Evolutionary conservation across 35 echinoderm and acorn worm genomes (phyloP), one percentile per base, ranked within the genome.

Genomic region (Diadema setosum): DNA sequence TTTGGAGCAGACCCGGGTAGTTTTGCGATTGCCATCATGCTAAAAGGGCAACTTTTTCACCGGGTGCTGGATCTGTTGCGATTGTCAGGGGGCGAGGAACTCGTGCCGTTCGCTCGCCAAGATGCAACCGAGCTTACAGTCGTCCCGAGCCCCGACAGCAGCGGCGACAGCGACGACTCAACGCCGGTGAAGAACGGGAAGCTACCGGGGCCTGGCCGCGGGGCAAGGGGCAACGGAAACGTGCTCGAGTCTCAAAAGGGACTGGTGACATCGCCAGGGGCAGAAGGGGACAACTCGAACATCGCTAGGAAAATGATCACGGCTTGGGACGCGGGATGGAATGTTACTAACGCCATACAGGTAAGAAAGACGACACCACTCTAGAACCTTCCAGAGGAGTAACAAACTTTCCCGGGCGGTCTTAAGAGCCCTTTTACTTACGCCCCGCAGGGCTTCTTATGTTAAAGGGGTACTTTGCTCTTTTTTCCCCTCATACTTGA

Each of bases 261-360:
- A 67, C 27, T 78, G 35, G 40, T n/a, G 16, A 6, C 2, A 3
- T 41, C 29, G 40, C 39, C 73, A n/a, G 24, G 27, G 25, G 73
- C 35, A 41, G 73, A 78, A 15, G 73, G 73, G 25, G 40, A 78
- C 37, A 78, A 78, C 40, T 42, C 73, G 7, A 78, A 78, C 40
- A 78, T 78, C 73, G 34, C 44, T 2, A 44, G 40, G 44, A 78
- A 78, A 25, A 26, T 41, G 40, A 78, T 78, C 33, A 78, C 73
- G 5, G 33, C 73, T 42, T 78, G 73, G 73, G 73, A 78, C 25
- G 73, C 73, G 20, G 73, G 73, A 2, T 78, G 73, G 73, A 78
- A 78, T 36, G 73, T 78, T 21, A 78, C 73, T 42, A 78, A 78
- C 40, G 73, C 73, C 73, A 78, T 78, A n/a, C 73, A 78, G 73